Evolutionary conservation across 2,797 vertebrate genomes (phyloP).

Genomic region (Dryobates pubescens): DNA sequence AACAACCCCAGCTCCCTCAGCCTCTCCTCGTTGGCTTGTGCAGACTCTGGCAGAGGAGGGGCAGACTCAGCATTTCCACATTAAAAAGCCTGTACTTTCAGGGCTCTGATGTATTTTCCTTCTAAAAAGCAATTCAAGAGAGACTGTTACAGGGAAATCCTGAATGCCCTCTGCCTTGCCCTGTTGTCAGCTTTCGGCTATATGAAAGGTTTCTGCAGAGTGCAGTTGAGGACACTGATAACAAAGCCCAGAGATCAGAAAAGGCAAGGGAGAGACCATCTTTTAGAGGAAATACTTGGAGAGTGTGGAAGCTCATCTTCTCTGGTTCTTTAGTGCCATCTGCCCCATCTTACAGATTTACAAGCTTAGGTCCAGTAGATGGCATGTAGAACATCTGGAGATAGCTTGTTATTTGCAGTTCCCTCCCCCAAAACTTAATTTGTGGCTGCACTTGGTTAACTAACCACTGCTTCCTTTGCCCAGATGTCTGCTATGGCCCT

Average conservation of each 20-base stretch:
- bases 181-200: neutral
- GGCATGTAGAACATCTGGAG: neutral
- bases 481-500: neutral
- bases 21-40: too few relatives aligned
- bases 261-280: neutral
- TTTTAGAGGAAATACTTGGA: neutral
- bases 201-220: neutral
- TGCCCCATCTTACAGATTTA: neutral
- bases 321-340: neutral
- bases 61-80: conserved; percentile 3
- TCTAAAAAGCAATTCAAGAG: neutral
- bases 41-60: neutral
- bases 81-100: neutral
- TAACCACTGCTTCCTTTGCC: neutral
- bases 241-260: neutral
- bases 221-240: neutral
- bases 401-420: neutral
- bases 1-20: too few relatives aligned
- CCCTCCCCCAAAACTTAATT: neutral
- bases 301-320: neutral
- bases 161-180: neutral
- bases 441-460: neutral
- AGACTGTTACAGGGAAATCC: neutral
- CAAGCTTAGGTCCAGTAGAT: neutral
- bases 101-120: conserved; percentile 1